Evolutionary conservation across 2,797 vertebrate species (phyloP).

Genomic region (Pelodytes ibericus): DNA sequence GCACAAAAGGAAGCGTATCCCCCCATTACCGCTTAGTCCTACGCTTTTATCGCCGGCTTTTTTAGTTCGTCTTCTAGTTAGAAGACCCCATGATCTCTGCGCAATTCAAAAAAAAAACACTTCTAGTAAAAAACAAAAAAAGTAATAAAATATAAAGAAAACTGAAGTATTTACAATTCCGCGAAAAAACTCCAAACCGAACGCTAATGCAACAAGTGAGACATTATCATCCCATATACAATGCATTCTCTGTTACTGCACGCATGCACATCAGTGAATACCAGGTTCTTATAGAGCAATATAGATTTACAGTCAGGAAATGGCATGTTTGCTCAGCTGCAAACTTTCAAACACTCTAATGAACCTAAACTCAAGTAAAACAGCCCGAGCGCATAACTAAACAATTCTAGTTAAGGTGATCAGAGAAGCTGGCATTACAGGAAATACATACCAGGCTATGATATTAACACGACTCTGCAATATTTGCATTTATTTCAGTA

Average conservation of each 20-base stretch:
- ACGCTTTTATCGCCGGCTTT: too few species aligned
- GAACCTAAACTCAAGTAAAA: conserved; percentile 25
- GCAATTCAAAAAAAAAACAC: too few species aligned
- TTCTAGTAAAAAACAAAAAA: too few species aligned
- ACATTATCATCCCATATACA: not conserved
- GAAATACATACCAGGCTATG: conserved; percentile 47
- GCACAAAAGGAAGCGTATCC: too few species aligned
- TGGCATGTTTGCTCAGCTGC: conserved; percentile 49
- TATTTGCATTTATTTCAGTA: conserved; percentile 22
- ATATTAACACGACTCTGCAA: conserved; percentile 37
- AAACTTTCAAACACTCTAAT: conserved; percentile 35
- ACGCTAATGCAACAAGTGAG: not conserved
- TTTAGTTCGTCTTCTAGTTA: too few species aligned
- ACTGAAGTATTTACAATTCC: too few species aligned
- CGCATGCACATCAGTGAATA: not conserved
- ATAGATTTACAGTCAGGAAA: conserved; percentile 35
- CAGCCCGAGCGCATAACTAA: conserved; percentile 1
- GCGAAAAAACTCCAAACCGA: too few species aligned
- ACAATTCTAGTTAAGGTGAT: conserved; percentile 9
- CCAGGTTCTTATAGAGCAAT: not conserved
- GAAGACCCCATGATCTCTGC: too few species aligned
- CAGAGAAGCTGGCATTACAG: conserved; percentile 16
- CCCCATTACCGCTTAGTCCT: too few species aligned
- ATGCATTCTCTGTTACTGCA: not conserved
- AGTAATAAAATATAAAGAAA: too few species aligned